Conservation (phyloP, 2,113 vertebrate genomes). For the Phylloscopus trochiloides region DNA sequence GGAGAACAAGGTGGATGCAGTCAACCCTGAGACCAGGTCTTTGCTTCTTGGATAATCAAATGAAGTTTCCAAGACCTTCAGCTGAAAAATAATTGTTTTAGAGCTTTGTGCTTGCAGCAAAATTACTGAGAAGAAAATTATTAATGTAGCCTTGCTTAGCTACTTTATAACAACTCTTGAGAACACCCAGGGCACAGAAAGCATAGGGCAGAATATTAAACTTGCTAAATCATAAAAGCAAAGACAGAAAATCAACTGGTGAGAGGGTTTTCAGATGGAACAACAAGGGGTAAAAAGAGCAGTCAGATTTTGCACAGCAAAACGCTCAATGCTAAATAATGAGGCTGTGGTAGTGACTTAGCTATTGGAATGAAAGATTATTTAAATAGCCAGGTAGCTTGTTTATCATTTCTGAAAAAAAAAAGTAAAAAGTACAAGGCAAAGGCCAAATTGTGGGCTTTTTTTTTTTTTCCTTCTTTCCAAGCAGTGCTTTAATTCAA, state of each 20-base stretch:
- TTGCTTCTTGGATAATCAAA: not conserved
- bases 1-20: not conserved
- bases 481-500: not conserved
- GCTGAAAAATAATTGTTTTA: constrained; percentile 15
- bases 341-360: not conserved
- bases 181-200: not conserved
- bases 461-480: not conserved
- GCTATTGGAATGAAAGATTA: constrained; percentile 2
- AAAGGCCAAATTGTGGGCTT: not conserved
- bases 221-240: not conserved
- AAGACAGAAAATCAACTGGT: not conserved
- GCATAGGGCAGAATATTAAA: constrained; percentile 20
- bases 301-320: not conserved
- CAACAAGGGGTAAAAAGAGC: not conserved
- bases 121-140: constrained; percentile 15
- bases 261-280: not conserved
- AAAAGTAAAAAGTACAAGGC: not conserved
- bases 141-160: not conserved
- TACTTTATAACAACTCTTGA: not conserved
- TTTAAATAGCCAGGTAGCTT: not conserved
- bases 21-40: not conserved
- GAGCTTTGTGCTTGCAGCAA: not conserved
- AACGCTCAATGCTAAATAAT: not conserved
- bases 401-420: not conserved
- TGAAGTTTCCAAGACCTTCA: not conserved